A percentile compares a stretch with the other conserved stretches of the same genome.
Evolutionary conservation across 2,888 invertebrate genomes (phyloP).

Genomic region (Melolontha melolontha): DNA sequence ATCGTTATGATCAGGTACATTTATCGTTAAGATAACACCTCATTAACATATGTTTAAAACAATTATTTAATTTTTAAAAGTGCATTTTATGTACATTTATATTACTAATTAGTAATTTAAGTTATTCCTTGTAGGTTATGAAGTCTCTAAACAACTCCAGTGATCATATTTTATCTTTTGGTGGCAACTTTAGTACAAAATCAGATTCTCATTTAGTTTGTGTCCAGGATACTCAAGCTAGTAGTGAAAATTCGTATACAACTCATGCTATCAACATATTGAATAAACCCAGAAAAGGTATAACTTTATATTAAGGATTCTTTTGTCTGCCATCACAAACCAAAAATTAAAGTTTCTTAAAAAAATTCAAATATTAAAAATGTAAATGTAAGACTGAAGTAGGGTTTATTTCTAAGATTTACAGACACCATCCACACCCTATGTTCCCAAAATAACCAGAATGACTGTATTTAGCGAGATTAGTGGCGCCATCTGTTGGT

Average conservation of each 20-base stretch:
- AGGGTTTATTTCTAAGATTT: too few relatives aligned
- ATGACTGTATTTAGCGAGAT: too few relatives aligned
- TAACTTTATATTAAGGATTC: constrained; percentile 8
- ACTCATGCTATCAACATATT: constrained; percentile 91
- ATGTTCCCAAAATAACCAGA: too few relatives aligned
- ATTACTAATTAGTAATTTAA: background rate
- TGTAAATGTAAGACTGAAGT: too few relatives aligned
- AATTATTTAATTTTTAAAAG: too few relatives aligned
- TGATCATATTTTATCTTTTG: constrained; percentile 87
- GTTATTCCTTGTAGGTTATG: constrained; percentile 68
- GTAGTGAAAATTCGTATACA: constrained; percentile 80
- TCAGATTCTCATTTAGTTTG: constrained; percentile 91
- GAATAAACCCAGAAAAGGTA: constrained; percentile 82
- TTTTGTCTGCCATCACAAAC: too few relatives aligned
- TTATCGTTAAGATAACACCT: background rate
- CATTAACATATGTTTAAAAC: too few relatives aligned
- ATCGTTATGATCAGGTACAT: constrained; percentile 60
- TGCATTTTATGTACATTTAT: too few relatives aligned
- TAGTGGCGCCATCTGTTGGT: too few relatives aligned
- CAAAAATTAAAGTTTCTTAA: too few relatives aligned
- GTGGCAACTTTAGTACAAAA: constrained; percentile 80
- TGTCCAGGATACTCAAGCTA: constrained; percentile 76
- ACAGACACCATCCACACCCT: too few relatives aligned
- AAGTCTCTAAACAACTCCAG: constrained; percentile 84
- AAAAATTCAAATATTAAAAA: too few relatives aligned